Evolutionary conservation across 2,113 vertebrate species (phyloP), one percentile per base, ranked within the genome.

Genomic region (Chamaetylas fuelleborni): DNA sequence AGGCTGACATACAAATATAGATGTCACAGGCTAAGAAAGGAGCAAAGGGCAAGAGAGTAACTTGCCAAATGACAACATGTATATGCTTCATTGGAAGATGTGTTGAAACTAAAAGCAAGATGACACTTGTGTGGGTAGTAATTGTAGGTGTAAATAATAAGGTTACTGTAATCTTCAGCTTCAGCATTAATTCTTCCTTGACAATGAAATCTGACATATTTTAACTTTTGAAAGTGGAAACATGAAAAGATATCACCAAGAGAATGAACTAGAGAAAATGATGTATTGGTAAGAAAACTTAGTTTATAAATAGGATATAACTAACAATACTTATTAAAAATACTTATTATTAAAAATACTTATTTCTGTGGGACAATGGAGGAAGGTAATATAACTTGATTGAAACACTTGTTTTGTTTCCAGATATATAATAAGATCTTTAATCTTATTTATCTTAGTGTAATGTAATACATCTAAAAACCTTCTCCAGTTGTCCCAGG

Each of bases 361-460:
- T 71, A 48, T 65, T 93, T 23, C 45, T 66, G 19, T 71, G 57
- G 24, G 13, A 86, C 0, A 3, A 50, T 19, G 11, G 38, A 50
- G 54, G 29, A 86, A 82, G 8, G 20, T 43, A 85, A 48, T 57
- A 70, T 25, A 36, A 34, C 45, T 90, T 92, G 57, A 70, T 36
- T 70, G 58, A 79, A 95, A 83, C 20, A 28, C 38, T 57, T 93
- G 29, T 69, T 95, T 95, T 92, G 14, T 83, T 90, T 97, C 57
- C 62, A 93, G 45, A 71, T 90, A 47, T 20, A 47, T 43, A 79
- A 72, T 69, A 92, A 86, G 19, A 65, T 82, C n/a, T 77, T 66
- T 85, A 86, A 61, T 86, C 60, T 91, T 92, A 83, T 70, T 94
- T 96, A 81, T 82, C 34, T 42, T 77, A 7, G 16, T 87, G 62